phyloP scores from a whole-genome alignment of 1,140 invertebrate species.

The Coenobita brevimanus region DNA sequence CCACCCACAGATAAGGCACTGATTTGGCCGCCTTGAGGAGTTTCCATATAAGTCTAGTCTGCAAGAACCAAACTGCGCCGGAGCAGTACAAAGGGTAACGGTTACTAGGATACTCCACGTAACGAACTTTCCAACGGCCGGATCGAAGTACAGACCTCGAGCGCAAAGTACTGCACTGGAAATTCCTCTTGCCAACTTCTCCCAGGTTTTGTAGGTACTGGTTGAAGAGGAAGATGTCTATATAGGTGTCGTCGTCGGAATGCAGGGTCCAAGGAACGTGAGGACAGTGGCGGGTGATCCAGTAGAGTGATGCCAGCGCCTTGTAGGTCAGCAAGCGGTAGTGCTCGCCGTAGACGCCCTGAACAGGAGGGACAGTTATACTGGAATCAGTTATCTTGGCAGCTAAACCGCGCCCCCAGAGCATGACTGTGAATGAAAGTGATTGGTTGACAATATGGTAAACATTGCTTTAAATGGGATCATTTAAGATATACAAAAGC shows the following conservation, averaged over 20 bases:
- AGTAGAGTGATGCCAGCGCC: conserved; percentile 7
- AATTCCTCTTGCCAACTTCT: neutral
- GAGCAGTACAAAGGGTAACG: conserved; percentile 25
- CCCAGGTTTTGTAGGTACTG: neutral
- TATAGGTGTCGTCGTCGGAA: conserved; percentile 21
- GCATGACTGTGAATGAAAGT: no score
- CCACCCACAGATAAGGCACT: conserved; percentile 38
- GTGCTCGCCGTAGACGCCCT: conserved; percentile 41
- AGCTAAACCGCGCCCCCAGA: no score
- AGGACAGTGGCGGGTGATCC: conserved; percentile 17
- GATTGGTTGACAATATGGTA: no score
- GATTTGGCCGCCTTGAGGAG: neutral
- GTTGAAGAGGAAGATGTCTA: conserved; percentile 20
- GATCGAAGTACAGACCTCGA: neutral
- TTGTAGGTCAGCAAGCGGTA: conserved; percentile 38
- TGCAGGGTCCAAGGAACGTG: conserved; percentile 41
- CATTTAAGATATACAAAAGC: no score
- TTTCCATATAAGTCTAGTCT: neutral
- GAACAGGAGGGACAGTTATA: neutral
- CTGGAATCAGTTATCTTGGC: no score
- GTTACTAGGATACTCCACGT: neutral
- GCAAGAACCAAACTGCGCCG: conserved; percentile 23
- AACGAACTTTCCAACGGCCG: conserved; percentile 17
- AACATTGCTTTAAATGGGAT: no score
- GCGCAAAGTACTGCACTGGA: conserved; percentile 1